Percentiles rank a stretch among this genome's conserved stretches.
These are phyloP conservation scores for Schizaphis graminum DNA, from an alignment of 2,888 invertebrate genomes.

Conservation along the genomic window DNA sequence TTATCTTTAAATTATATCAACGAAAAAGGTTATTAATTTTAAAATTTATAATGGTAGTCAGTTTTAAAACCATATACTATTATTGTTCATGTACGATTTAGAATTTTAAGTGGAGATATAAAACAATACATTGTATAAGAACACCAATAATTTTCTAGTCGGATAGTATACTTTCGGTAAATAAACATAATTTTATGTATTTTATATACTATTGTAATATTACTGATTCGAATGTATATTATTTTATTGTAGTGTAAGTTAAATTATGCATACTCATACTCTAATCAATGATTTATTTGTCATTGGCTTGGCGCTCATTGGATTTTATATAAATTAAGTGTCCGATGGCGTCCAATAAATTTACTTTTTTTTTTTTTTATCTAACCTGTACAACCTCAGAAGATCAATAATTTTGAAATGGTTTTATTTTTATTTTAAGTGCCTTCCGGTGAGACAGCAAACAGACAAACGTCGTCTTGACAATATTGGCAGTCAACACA, in stretches of 20 bases:
- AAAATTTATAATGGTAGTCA: too few relatives aligned
- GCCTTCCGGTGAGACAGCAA: constrained; percentile 18
- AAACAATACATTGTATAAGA: neutral
- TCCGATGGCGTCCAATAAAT: neutral
- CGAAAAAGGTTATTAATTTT: too few relatives aligned
- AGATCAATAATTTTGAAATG: constrained; percentile 13
- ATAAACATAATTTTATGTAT: neutral
- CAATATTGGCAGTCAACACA: constrained; percentile 47
- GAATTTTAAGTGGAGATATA: neutral
- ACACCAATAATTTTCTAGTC: neutral
- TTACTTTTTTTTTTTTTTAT: neutral
- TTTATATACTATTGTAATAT: neutral
- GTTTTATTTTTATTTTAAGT: constrained; percentile 36
- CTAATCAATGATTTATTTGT: neutral
- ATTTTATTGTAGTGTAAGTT: neutral
- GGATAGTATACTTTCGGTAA: neutral
- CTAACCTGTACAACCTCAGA: neutral
- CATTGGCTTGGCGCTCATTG: neutral
- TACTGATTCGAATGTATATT: neutral
- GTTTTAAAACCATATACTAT: neutral
- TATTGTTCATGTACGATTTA: neutral
- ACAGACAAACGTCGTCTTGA: neutral
- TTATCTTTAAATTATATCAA: too few relatives aligned
- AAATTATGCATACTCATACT: neutral
- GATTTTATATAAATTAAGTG: neutral